Evolutionary conservation across 2,888 invertebrate species (phyloP), one percentile per base, ranked within the genome.

Genomic region (Metellina segmentata): DNA sequence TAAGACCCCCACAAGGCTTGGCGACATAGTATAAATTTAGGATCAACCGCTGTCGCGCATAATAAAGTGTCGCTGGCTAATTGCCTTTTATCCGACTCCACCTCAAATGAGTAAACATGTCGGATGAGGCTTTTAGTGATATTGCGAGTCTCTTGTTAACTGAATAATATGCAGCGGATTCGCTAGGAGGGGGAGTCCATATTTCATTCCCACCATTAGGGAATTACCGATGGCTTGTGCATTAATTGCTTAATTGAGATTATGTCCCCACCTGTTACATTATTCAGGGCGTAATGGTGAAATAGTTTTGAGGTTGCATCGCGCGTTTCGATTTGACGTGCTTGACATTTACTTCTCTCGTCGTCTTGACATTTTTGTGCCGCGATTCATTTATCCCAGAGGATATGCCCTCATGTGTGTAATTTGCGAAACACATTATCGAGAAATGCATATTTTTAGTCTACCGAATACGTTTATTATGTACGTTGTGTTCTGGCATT

Each of bases 191-290:
- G 53, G 9, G n/a, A 19, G 49, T 8, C 52, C 71, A 83, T 89
- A 89, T 89, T 85, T 89, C 85, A 89, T 77, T 20, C 72, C 19
- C 61, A 19, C 78, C 83, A 78, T 78, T 78, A 79, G 81, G 88
- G 81, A 49, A 89, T 89, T 83, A 52, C 51, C 70, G 83, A 81
- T 81, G 81, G 72, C 51, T 34, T 34, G 13, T 19, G 87, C 83
- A 49, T 72, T 89, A 89, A 85, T 89, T 89, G 89, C 77, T 77
- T 89, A 89, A 89, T 89, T 89, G 83, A 79, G 89, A 89, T 85
- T 89, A 78, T 79, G 89, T 77, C 70, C 19, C 85, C 78, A 85
- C 78, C 82, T 85, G 83, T 85, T 83, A 75, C 70, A 89, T 89
- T 83, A 82, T 89, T 89, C 88, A 89, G 16, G 61, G 61, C 61